These are phyloP conservation scores for Lagopus leucura DNA, from an alignment of 2,113 vertebrate species.

Conservation along the genomic window DNA sequence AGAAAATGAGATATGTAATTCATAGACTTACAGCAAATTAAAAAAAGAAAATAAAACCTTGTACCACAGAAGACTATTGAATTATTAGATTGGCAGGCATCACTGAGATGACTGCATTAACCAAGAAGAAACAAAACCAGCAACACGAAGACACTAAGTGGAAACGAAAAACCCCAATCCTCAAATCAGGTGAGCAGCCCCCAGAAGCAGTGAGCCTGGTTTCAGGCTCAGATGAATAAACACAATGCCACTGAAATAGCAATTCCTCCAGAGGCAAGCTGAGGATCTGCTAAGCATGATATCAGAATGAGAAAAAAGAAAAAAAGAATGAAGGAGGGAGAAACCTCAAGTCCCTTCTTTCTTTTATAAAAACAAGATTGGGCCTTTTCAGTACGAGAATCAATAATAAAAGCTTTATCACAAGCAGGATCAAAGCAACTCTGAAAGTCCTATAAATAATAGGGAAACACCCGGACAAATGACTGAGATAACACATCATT, in stretches of 20 bases:
- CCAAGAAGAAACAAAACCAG: background rate
- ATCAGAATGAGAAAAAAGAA: background rate
- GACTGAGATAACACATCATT: background rate
- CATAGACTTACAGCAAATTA: background rate
- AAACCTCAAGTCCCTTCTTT: background rate
- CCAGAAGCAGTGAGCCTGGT: background rate
- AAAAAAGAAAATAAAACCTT: background rate
- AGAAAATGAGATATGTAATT: background rate
- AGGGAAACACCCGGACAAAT: background rate
- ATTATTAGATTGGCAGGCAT: background rate
- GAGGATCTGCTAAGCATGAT: background rate
- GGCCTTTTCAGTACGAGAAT: background rate
- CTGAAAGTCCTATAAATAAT: background rate
- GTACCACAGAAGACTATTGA: background rate
- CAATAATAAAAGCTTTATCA: background rate
- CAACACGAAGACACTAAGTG: background rate
- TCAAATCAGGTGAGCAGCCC: background rate
- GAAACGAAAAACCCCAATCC: no score
- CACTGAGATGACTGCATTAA: background rate
- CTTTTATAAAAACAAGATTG: background rate
- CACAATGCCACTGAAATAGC: background rate
- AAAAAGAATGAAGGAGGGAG: background rate
- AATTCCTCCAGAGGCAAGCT: background rate
- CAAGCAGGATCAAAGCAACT: background rate
- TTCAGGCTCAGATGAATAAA: background rate